Base-by-base conservation (phyloP, 2,113 vertebrate species). In the Malaclemys terrapin region DNA sequence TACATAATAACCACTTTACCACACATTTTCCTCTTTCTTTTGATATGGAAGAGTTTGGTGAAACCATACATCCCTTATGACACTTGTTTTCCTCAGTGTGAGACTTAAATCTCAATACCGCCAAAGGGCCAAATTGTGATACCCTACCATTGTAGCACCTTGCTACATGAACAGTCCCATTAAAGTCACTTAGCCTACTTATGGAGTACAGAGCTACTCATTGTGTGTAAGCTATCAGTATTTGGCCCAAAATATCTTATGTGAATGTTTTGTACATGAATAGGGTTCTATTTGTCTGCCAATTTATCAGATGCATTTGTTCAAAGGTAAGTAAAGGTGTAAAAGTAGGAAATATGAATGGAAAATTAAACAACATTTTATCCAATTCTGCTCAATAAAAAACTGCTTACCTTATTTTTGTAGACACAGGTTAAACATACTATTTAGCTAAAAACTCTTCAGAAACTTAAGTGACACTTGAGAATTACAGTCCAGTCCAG, bases 401-500 rank as follows among this genome's bases (percentile, higher is more conserved):
- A 79, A 87, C 5, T 80, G 57, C 27, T 54, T 76, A 80, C 79
- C 76, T 79, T 94, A 54, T 88, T 97, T 92, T 90, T 93, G 88
- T n/a, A 89, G 96, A 92, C 84, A 94, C 50, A 54, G 47, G 88
- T 94, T 80, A 97, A 94, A 96, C 69, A 24, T 3, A 56, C 82
- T 91, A 92, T 94, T 95, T 93, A 97, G 54, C 82, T 85, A 95
- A 96, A 95, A 96, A 88, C 90, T 94, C 95, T 96, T 93, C 89
- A 91, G 92, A 96, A 97, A 96, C 93, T 87, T 91, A 96, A 97
- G 92, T 90, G 96, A 97, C 87, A 93, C 94, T 96, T 98, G 47
- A 86, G 82, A 96, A 96, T 87, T 96, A 97, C 90, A 98, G 94
- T 49, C 92, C 42, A 92, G 84, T 78, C 89, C 96, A 94, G 95